Evolutionary conservation across 2,888 invertebrate genomes (phyloP).

Genomic region (Ochropleura leucogaster): DNA sequence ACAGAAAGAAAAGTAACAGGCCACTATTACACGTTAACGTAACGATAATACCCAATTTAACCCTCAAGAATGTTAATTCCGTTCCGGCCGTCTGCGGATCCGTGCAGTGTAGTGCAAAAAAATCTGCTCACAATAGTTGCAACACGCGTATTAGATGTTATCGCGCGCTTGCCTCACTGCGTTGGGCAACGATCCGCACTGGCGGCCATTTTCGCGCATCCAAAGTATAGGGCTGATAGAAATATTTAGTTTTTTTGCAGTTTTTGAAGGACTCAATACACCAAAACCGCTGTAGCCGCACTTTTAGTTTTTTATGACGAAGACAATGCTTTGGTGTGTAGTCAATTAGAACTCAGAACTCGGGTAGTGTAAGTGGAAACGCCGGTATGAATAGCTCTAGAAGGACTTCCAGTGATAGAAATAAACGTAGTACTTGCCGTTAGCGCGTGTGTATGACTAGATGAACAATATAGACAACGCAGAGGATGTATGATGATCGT

Average conservation of each 20-base stretch:
- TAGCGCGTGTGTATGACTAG: neutral
- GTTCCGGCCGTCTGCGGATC: slow-evolving; percentile 51
- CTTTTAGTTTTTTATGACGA: too few relatives aligned
- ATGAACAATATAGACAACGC: neutral
- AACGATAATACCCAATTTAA: slow-evolving; percentile 3
- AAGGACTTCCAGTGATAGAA: neutral
- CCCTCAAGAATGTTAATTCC: slow-evolving; percentile 45
- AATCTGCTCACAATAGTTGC: slow-evolving; percentile 63
- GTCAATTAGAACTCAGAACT: neutral
- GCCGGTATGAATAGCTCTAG: neutral
- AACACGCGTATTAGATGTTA: slow-evolving; percentile 68
- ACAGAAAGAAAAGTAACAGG: neutral
- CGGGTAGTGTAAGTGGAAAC: neutral
- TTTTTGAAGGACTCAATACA: neutral
- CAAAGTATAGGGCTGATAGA: slow-evolving; percentile 52
- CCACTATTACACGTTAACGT: neutral
- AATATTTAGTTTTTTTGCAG: neutral
- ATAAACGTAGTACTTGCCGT: neutral
- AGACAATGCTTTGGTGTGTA: neutral
- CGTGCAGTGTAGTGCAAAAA: slow-evolving; percentile 60
- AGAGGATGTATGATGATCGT: neutral
- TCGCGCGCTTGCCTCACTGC: slow-evolving; percentile 62
- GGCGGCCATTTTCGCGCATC: slow-evolving; percentile 61
- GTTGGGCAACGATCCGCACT: slow-evolving; percentile 64
- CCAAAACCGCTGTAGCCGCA: too few relatives aligned